These are phyloP conservation scores for Drosophila insularis DNA, from an alignment of 1,140 invertebrate species.

Conservation along the genomic window DNA sequence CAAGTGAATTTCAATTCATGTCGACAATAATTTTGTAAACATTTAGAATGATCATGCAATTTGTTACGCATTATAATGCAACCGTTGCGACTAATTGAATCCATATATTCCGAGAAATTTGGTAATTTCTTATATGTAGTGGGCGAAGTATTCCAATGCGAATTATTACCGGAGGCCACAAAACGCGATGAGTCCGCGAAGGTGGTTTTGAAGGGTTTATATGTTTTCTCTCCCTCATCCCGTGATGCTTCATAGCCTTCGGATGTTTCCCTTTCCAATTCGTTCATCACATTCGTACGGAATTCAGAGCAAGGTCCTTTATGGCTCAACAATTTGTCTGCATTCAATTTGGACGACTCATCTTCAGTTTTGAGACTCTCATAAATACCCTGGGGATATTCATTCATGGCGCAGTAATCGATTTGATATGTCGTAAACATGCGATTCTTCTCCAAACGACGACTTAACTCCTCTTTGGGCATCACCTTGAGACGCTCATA, in stretches of 20 bases:
- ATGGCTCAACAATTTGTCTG: conserved; percentile 55
- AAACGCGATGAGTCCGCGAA: conserved; percentile 66
- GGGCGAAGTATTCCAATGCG: conserved; percentile 64
- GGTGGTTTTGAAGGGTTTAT: conserved; percentile 76
- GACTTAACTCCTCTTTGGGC: conserved; percentile 83
- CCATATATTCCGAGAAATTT: conserved; percentile 78
- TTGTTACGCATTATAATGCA: conserved; percentile 78
- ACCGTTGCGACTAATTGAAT: conserved; percentile 77
- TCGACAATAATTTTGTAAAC: conserved; percentile 66
- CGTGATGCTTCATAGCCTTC: conserved; percentile 39
- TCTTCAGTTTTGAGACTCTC: conserved; percentile 72
- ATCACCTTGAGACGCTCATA: conserved; percentile 83
- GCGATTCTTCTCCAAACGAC: conserved; percentile 83
- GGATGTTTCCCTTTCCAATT: conserved; percentile 56
- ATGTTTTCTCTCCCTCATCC: conserved; percentile 61
- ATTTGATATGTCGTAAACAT: conserved; percentile 84
- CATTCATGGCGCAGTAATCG: conserved; percentile 83
- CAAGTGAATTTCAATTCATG: conserved; percentile 69
- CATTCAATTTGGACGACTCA: conserved; percentile 57
- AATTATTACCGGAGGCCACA: conserved; percentile 69
- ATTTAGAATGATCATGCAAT: conserved; percentile 75
- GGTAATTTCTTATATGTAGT: conserved; percentile 65
- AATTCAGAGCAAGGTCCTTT: conserved; percentile 66
- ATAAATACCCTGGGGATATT: conserved; percentile 79
- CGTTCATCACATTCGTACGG: conserved; percentile 67